These are phyloP conservation scores for Leptopilina myrica DNA, from an alignment of 2,888 invertebrate species.

Conservation along the genomic window DNA sequence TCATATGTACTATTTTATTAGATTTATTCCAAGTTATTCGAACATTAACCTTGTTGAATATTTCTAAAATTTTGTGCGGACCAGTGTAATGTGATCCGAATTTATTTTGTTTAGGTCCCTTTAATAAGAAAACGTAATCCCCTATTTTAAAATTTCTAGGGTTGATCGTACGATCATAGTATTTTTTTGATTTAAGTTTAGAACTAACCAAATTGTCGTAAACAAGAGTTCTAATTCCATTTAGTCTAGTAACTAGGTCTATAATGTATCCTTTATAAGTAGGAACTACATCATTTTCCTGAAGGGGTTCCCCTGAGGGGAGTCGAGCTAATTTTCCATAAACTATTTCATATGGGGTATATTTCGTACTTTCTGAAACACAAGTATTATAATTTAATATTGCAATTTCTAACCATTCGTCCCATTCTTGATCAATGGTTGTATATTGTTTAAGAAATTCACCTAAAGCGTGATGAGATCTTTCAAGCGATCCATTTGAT, in stretches of 20 bases:
- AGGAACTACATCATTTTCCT: neutral
- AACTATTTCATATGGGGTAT: slow-evolving; percentile 50
- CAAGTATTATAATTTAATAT: slow-evolving; percentile 52
- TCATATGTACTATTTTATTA: neutral
- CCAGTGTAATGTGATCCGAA: no score
- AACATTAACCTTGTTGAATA: neutral
- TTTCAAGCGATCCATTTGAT: slow-evolving; percentile 54
- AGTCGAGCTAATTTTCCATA: slow-evolving; percentile 47
- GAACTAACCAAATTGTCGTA: slow-evolving; percentile 46
- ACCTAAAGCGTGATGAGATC: slow-evolving; percentile 49
- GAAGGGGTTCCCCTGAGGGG: neutral
- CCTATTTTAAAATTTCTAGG: neutral
- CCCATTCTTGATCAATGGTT: slow-evolving; percentile 48
- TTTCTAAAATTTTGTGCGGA: slow-evolving; percentile 42
- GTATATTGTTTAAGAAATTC: slow-evolving; percentile 53
- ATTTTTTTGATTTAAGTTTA: slow-evolving; percentile 49
- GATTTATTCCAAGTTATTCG: neutral
- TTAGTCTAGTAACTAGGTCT: slow-evolving; percentile 41
- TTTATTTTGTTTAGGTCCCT: no score
- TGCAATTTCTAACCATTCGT: slow-evolving; percentile 52
- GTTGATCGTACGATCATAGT: slow-evolving; percentile 49
- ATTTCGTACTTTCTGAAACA: slow-evolving; percentile 47
- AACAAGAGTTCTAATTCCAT: slow-evolving; percentile 36
- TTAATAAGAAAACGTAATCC: no score
- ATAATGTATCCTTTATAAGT: slow-evolving; percentile 42